These are phyloP conservation scores for Trachymyrmex septentrionalis DNA, from an alignment of 1,140 invertebrate genomes.

Conservation along the genomic window DNA sequence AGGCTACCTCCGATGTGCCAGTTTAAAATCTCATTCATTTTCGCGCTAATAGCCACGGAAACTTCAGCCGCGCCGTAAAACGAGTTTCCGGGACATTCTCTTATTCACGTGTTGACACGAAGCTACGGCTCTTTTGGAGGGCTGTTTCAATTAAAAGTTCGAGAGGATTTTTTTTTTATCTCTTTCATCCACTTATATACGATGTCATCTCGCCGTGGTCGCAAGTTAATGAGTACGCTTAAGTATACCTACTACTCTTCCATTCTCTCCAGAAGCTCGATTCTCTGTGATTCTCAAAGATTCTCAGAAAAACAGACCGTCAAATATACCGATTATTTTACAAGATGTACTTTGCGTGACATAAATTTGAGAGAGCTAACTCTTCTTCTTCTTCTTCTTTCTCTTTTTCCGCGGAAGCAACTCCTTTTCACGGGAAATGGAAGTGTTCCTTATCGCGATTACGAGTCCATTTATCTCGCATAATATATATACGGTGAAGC, in stretches of 20 bases:
- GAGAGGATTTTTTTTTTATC: constrained; percentile 50
- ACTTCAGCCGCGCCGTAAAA: constrained; percentile 44
- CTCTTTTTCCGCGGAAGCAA: neutral
- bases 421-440: neutral
- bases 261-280: neutral
- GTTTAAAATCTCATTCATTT: constrained; percentile 44
- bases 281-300: neutral
- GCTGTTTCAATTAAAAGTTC: constrained; percentile 72
- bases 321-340: constrained; percentile 23
- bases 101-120: constrained; percentile 45
- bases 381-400: neutral
- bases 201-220: neutral
- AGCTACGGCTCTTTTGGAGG: constrained; percentile 31
- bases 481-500: constrained; percentile 25
- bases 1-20: neutral
- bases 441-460: constrained; percentile 34
- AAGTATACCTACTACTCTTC: neutral
- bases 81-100: constrained; percentile 25
- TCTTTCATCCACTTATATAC: constrained; percentile 30
- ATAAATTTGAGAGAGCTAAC: constrained; percentile 18
- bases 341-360: neutral
- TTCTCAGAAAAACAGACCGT: neutral
- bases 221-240: constrained; percentile 36
- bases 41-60: constrained; percentile 13
- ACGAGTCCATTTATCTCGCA: constrained; percentile 18